These are phyloP conservation scores for Sylvilagus floridanus DNA, from an alignment of 2,797 vertebrate genomes.

Conservation along the genomic window DNA sequence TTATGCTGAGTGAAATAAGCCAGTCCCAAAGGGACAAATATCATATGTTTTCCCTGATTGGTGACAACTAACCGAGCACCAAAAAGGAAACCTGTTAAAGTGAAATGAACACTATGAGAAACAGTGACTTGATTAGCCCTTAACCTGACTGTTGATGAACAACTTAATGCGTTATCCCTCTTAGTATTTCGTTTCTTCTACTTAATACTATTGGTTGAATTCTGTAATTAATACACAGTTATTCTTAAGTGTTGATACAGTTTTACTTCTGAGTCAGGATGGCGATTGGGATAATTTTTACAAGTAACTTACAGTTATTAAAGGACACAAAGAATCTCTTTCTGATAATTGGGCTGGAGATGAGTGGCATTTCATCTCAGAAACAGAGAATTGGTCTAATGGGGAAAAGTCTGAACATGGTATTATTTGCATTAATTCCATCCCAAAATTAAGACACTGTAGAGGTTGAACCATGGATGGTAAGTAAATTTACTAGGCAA, in stretches of 20 bases:
- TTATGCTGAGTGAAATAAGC: too few relatives aligned
- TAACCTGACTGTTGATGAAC: too few relatives aligned
- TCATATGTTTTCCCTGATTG: too few relatives aligned
- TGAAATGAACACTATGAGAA: too few relatives aligned
- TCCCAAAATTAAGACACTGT: background rate
- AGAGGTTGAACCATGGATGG: background rate
- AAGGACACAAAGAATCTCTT: background rate
- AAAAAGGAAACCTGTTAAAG: too few relatives aligned
- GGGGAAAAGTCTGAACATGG: background rate
- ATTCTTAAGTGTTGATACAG: background rate
- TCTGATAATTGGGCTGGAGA: background rate
- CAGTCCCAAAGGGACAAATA: too few relatives aligned
- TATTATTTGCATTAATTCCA: background rate
- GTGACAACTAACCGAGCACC: too few relatives aligned
- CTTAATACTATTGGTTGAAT: too few relatives aligned
- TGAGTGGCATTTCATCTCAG: background rate
- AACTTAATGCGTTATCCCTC: too few relatives aligned
- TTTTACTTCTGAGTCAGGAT: background rate
- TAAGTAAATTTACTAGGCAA: background rate
- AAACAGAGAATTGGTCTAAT: background rate
- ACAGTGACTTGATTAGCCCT: too few relatives aligned
- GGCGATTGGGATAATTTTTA: background rate
- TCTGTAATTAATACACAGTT: too few relatives aligned
- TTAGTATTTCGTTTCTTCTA: too few relatives aligned
- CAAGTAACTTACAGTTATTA: background rate